Evolutionary conservation across 2,888 invertebrate species (phyloP).

Genomic region (Drosophila anomalata): DNA sequence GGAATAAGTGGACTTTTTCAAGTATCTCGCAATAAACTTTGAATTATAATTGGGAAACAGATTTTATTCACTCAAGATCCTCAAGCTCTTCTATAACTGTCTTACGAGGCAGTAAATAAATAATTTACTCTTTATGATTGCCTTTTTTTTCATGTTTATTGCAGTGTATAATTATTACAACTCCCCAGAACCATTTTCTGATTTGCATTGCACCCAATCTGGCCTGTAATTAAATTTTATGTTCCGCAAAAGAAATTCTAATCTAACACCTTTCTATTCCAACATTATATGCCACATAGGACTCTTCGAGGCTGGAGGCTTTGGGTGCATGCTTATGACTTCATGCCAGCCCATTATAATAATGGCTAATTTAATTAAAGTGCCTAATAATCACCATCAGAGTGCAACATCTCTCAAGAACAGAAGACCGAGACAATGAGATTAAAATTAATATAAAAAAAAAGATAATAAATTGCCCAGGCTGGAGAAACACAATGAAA

Average conservation of each 20-base stretch:
- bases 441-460: slow-evolving; percentile 15
- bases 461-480: slow-evolving; percentile 19
- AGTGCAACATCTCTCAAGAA: slow-evolving; percentile 10
- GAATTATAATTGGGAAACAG: not conserved
- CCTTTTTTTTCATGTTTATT: too few relatives aligned
- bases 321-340: slow-evolving; percentile 4
- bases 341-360: slow-evolving; percentile 32
- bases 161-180: not conserved
- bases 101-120: not conserved
- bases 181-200: not conserved
- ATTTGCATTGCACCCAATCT: slow-evolving; percentile 2
- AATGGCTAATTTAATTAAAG: slow-evolving; percentile 58
- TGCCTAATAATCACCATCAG: slow-evolving; percentile 28
- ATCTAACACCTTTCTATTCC: not conserved
- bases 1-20: not conserved
- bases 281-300: not conserved
- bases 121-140: not conserved
- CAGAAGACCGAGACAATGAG: not conserved
- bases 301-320: not conserved
- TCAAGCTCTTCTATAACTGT: not conserved
- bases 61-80: not conserved
- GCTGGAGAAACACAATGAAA: slow-evolving; percentile 34
- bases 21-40: not conserved
- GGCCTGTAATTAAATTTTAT: slow-evolving; percentile 7
- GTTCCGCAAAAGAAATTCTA: slow-evolving; percentile 3